Percentiles rank a stretch among this genome's conserved stretches.
phyloP scores from a whole-genome alignment of 2,888 invertebrate species.

The Lasioglossum calceatum region DNA sequence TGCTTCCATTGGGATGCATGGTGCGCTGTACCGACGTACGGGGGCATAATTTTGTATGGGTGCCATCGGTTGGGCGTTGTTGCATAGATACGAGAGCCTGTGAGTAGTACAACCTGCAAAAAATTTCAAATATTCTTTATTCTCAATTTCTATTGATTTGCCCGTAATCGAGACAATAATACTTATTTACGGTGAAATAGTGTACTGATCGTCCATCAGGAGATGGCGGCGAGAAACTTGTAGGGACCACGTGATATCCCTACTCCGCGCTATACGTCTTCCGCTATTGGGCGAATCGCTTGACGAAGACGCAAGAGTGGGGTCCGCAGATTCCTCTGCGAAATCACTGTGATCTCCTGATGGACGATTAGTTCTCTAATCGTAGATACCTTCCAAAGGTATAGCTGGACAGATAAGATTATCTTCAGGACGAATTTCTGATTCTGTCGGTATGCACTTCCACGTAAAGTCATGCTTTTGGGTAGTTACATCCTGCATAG shows the following conservation, averaged over 20 bases:
- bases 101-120: constrained; percentile 87
- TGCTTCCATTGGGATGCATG: constrained; percentile 85
- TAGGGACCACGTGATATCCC: too few species aligned
- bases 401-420: constrained; percentile 67
- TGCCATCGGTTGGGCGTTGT: constrained; percentile 84
- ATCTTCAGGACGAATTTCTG: constrained; percentile 61
- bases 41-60: constrained; percentile 85
- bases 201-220: too few species aligned
- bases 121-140: neutral
- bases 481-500: constrained; percentile 90
- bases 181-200: too few species aligned
- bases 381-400: constrained; percentile 73
- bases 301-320: too few species aligned
- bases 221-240: too few species aligned
- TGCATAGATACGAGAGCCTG: constrained; percentile 86
- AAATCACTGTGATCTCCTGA: too few species aligned
- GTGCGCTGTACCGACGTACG: constrained; percentile 84
- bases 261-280: too few species aligned
- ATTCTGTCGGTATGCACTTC: constrained; percentile 68
- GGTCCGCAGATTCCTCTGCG: too few species aligned
- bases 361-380: neutral
- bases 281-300: too few species aligned
- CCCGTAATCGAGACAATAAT: too few species aligned
- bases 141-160: too few species aligned
- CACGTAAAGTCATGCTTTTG: constrained; percentile 89